Base-by-base conservation (phyloP, 2,113 vertebrate species). In the Sorex araneus region DNA sequence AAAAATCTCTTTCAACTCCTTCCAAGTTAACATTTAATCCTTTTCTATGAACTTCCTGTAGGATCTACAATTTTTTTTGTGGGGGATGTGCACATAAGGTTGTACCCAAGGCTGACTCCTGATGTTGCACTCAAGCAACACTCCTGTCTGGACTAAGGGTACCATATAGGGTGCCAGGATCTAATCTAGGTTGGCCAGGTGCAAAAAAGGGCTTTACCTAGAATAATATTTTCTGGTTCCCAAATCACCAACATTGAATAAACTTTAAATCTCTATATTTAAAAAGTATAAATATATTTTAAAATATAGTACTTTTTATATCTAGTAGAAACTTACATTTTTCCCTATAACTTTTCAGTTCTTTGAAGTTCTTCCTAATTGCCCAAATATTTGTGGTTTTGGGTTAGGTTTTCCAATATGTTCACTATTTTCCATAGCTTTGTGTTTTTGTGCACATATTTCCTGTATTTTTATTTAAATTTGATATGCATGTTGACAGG, bases 401-500 rank as follows among this genome's bases (percentile, higher is more conserved):
- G 32, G 18, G 1, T 75, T 87, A 18, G 57, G 15, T 75, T 85
- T 93, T 45, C 25, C n/a, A 80, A 25, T 28, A 64, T 54, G 70
- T 92, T 47, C 34, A 86, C 6, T 66, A 30, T 76, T 81, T 88
- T 94, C 70, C 18, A n/a, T 18, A 79, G 27, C 4, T 74, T 23
- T 47, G 2, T 18, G 45, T 87, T 90, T 92, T 76, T 81, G 43
- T 23, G 9, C 21, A 6, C 36, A 30, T 87, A 64, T 43, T 88
- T 73, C 6, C 6, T 71, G 0, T 43, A 43, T 78, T 8, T 43
- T 63, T 80, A 0, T 80, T 84, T 74, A 84, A 87, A 81, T 75
- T 45, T 84, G 32, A 92, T 66, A 82, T 69, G 54, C 74, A 30
- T 28, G 13, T 43, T 74, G 32, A 67, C 28, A 64, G 25, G 30